Conservation (phyloP, 2,113 vertebrate species). For the Spizaetus ornatus region DNA sequence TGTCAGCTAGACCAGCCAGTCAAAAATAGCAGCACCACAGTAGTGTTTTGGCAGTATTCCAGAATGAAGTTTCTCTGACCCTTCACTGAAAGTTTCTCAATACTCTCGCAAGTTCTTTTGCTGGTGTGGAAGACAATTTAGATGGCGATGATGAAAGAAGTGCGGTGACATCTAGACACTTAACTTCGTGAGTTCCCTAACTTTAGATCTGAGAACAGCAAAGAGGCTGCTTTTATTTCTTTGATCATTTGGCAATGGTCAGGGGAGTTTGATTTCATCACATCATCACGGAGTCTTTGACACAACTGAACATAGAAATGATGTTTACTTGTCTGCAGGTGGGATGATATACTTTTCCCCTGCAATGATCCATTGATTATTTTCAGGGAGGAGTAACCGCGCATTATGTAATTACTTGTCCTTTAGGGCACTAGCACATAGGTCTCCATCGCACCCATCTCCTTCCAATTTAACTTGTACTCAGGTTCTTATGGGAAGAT, state of each 20-base stretch:
- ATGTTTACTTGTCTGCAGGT: not conserved
- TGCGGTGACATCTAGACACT: not conserved
- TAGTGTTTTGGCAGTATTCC: not conserved
- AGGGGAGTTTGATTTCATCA: slow-evolving; percentile 21
- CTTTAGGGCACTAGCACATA: slow-evolving; percentile 33
- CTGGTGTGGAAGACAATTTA: slow-evolving; percentile 5
- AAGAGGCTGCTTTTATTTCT: not conserved
- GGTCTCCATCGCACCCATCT: not conserved
- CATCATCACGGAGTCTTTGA: not conserved
- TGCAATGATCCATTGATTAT: slow-evolving; percentile 12
- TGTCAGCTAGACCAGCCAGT: not conserved
- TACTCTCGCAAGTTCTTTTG: not conserved
- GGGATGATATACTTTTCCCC: not conserved
- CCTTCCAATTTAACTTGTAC: not conserved
- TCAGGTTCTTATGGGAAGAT: not conserved
- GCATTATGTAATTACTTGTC: not conserved
- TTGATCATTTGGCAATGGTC: slow-evolving; percentile 19
- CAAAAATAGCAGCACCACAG: not conserved
- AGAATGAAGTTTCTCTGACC: not conserved
- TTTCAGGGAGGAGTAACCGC: slow-evolving; percentile 29
- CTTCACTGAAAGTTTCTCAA: slow-evolving; percentile 1
- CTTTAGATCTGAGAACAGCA: slow-evolving; percentile 17
- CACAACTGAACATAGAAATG: not conserved
- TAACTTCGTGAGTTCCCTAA: not conserved
- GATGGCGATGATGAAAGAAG: not conserved